These are phyloP conservation scores for Trilocha varians DNA, from an alignment of 2,888 invertebrate species.

Conservation along the genomic window DNA sequence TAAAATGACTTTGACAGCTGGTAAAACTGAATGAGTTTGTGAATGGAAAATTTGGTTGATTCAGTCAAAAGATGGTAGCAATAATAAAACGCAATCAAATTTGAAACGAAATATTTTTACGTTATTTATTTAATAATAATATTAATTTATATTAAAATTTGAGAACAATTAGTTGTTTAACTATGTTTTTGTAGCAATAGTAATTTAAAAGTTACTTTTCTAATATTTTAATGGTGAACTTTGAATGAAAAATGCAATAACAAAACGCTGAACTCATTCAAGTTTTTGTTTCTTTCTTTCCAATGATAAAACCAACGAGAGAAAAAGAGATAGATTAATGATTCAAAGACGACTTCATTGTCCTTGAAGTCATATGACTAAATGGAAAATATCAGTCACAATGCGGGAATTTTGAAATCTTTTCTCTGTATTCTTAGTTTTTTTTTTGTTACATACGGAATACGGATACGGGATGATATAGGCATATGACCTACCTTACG, in stretches of 20 bases:
- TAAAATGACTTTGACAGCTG: not conserved
- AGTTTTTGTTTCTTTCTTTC: not conserved
- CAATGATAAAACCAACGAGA: not conserved
- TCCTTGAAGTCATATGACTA: conserved; percentile 4
- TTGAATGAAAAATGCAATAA: not conserved
- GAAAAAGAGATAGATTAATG: not conserved
- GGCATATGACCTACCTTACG: too few species aligned
- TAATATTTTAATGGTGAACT: not conserved
- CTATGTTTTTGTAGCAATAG: too few species aligned
- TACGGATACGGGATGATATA: too few species aligned
- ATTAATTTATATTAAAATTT: too few species aligned
- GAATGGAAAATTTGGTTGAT: conserved; percentile 1
- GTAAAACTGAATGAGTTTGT: not conserved
- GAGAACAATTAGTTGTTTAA: too few species aligned
- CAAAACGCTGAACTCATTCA: not conserved
- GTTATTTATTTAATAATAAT: too few species aligned
- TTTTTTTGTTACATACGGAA: not conserved
- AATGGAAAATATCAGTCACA: not conserved
- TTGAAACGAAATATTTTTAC: too few species aligned
- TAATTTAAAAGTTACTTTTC: too few species aligned
- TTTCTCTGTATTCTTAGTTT: not conserved
- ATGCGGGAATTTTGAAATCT: not conserved
- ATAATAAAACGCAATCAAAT: too few species aligned
- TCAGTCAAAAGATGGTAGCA: too few species aligned
- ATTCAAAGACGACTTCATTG: not conserved